Conservation (phyloP, 2,888 invertebrate genomes). For the Chaitophorus viminalis region DNA sequence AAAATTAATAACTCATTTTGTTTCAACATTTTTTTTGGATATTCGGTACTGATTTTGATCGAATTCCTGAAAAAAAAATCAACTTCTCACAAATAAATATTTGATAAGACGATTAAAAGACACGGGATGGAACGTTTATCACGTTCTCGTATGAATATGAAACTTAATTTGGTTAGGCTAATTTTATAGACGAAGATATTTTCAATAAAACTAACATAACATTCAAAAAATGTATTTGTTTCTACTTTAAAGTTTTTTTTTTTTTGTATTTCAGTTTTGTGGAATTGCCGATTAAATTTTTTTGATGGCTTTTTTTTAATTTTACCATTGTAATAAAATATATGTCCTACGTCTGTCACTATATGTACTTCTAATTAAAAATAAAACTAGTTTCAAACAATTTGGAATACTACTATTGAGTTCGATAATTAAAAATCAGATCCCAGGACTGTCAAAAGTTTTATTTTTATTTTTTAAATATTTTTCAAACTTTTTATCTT, state of each 20-base stretch:
- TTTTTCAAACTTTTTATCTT: background rate
- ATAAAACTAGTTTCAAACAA: conserved; percentile 16
- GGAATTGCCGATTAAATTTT: background rate
- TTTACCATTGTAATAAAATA: background rate
- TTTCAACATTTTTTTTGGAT: too few relatives aligned
- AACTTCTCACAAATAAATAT: too few relatives aligned
- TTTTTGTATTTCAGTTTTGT: background rate
- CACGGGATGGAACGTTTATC: too few relatives aligned
- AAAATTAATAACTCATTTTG: too few relatives aligned
- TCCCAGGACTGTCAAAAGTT: background rate
- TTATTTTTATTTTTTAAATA: background rate
- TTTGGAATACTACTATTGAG: background rate
- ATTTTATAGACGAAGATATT: background rate
- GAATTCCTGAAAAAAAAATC: too few relatives aligned
- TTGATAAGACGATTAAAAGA: too few relatives aligned
- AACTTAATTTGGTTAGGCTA: too few relatives aligned
- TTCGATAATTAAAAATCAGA: conserved; percentile 37
- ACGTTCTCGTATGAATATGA: too few relatives aligned
- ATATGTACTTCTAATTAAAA: conserved; percentile 21
- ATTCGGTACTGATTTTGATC: too few relatives aligned
- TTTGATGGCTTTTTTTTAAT: background rate
- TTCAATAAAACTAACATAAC: background rate
- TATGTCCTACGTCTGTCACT: background rate
- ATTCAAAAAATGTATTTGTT: background rate
- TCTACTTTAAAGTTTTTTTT: background rate